Conservation (phyloP, 1,140 invertebrate genomes). For the Diabrotica undecimpunctata region DNA sequence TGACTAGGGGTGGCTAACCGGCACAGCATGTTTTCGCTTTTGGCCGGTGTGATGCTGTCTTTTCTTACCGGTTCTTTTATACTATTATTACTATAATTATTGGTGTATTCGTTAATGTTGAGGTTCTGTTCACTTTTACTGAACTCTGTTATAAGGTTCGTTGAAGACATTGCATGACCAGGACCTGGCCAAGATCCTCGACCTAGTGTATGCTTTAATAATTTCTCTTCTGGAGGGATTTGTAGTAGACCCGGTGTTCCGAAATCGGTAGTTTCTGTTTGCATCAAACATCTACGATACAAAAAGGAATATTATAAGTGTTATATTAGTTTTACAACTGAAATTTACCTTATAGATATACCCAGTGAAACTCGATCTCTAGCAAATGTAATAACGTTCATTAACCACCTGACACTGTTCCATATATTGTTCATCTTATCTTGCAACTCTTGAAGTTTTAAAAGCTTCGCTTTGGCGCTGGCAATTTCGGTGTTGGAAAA, state of each 20-base stretch:
- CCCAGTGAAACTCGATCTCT: slow-evolving; percentile 62
- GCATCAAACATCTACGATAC: slow-evolving; percentile 41
- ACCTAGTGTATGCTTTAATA: slow-evolving; percentile 70
- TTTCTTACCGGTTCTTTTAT: not conserved
- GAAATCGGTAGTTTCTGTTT: slow-evolving; percentile 34
- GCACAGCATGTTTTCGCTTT: slow-evolving; percentile 72
- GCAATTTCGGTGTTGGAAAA: slow-evolving; percentile 86
- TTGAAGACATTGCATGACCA: slow-evolving; percentile 63
- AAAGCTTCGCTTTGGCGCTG: slow-evolving; percentile 77
- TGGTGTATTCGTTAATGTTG: slow-evolving; percentile 49
- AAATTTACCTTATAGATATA: slow-evolving; percentile 46
- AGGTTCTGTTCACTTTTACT: slow-evolving; percentile 82
- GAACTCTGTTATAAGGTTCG: slow-evolving; percentile 64
- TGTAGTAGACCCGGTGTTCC: slow-evolving; percentile 55
- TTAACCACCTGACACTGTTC: slow-evolving; percentile 91
- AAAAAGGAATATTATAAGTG: no score
- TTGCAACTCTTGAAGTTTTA: slow-evolving; percentile 78
- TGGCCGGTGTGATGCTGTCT: slow-evolving; percentile 58
- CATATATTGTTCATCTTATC: slow-evolving; percentile 78
- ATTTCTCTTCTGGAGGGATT: slow-evolving; percentile 68
- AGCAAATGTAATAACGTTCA: slow-evolving; percentile 90
- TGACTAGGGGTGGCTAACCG: slow-evolving; percentile 47
- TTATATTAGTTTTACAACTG: not conserved
- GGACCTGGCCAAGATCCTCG: slow-evolving; percentile 81
- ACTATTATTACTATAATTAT: not conserved